Conservation (phyloP, 2,888 invertebrate species). For the Brachynemurus nebulosus region DNA sequence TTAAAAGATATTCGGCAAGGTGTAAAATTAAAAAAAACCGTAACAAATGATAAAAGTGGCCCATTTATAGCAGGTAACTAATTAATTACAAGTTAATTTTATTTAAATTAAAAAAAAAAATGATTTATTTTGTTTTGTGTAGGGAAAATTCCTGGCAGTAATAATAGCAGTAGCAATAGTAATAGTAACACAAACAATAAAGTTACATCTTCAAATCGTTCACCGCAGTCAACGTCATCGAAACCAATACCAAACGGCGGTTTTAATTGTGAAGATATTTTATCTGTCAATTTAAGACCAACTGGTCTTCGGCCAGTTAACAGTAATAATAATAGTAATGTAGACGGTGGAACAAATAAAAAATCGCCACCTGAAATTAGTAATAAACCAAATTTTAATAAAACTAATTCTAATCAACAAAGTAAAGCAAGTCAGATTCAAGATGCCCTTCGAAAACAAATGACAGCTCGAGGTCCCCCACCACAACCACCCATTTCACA, state of each 20-base stretch:
- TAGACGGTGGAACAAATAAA: not conserved
- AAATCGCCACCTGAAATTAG: conserved; percentile 17
- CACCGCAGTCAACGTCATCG: conserved; percentile 21
- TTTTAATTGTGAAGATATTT: conserved; percentile 51
- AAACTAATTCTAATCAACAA: no score
- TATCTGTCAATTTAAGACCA: conserved; percentile 64
- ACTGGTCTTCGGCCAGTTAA: conserved; percentile 34
- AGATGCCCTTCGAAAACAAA: conserved; percentile 24
- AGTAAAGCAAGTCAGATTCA: no score
- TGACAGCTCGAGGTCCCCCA: conserved; percentile 55
- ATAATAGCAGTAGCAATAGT: conserved; percentile 26
- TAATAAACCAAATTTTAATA: conserved; percentile 14
- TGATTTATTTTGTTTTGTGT: no score
- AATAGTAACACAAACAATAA: conserved; percentile 17
- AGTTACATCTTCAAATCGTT: not conserved
- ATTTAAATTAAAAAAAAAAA: no score
- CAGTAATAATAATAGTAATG: not conserved
- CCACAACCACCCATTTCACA: conserved; percentile 67
- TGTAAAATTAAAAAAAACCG: conserved; percentile 72
- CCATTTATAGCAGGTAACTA: conserved; percentile 56
- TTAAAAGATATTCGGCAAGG: conserved; percentile 71
- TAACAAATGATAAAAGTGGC: conserved; percentile 82
- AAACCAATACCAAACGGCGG: conserved; percentile 23
- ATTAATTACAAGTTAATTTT: no score
- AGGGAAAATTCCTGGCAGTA: conserved; percentile 7